Percentiles rank a stretch among this genome's conserved stretches.
Evolutionary conservation across 2,888 invertebrate species (phyloP).

Genomic region (Podotricha telesiphe): DNA sequence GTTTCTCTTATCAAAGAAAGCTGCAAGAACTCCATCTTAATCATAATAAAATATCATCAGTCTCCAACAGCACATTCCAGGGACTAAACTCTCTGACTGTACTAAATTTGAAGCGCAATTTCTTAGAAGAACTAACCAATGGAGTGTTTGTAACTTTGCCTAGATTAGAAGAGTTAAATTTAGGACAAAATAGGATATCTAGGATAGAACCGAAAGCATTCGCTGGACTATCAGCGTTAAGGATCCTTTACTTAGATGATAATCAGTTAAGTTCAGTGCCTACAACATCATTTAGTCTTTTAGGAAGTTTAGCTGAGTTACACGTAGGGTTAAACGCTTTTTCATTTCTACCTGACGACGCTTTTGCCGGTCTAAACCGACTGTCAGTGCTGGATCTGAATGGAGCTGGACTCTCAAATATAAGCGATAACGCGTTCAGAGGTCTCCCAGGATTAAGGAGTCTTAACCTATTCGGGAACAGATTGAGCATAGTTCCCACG

Average conservation of each 20-base stretch:
- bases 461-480: slow-evolving; percentile 91
- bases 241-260: slow-evolving; percentile 92
- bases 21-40: slow-evolving; percentile 92
- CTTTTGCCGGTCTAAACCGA: slow-evolving; percentile 90
- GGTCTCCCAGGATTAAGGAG: slow-evolving; percentile 90
- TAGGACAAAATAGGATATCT: slow-evolving; percentile 93
- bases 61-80: slow-evolving; percentile 91
- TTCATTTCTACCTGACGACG: slow-evolving; percentile 88
- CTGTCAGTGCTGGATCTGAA: slow-evolving; percentile 90
- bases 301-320: slow-evolving; percentile 91
- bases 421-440: slow-evolving; percentile 89
- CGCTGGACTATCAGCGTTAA: slow-evolving; percentile 88
- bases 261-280: slow-evolving; percentile 91
- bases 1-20: slow-evolving; percentile 91
- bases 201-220: slow-evolving; percentile 91
- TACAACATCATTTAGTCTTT: slow-evolving; percentile 87
- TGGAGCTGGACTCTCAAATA: slow-evolving; percentile 91
- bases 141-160: slow-evolving; percentile 89
- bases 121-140: slow-evolving; percentile 89
- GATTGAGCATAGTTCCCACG: slow-evolving; percentile 89
- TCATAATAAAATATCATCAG: slow-evolving; percentile 92
- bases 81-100: slow-evolving; percentile 91
- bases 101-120: slow-evolving; percentile 91
- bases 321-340: slow-evolving; percentile 93
- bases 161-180: slow-evolving; percentile 92